Evolutionary conservation across 2,888 invertebrate genomes (phyloP).

Genomic region (Raillietiella orientalis): DNA sequence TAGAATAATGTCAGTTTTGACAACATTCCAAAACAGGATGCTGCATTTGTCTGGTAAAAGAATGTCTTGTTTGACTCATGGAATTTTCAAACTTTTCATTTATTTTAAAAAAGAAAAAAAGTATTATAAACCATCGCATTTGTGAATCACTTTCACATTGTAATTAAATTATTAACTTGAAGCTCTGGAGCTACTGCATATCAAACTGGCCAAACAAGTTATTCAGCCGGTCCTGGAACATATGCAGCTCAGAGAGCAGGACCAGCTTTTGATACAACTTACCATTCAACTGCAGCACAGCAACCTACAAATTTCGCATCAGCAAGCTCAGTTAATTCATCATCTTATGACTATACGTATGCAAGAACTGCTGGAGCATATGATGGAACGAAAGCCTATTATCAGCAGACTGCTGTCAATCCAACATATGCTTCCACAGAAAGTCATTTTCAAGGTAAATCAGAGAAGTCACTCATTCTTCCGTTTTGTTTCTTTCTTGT

Average conservation of each 20-base stretch:
- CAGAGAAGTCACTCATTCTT: neutral
- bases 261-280: conserved; percentile 6
- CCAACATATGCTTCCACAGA: conserved; percentile 24
- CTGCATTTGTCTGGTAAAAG: too few relatives aligned
- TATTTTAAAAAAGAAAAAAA: too few relatives aligned
- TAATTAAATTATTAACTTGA: too few relatives aligned
- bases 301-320: too few relatives aligned
- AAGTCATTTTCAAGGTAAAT: conserved; percentile 13
- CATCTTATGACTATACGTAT: conserved; percentile 30
- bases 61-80: too few relatives aligned
- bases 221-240: conserved; percentile 45
- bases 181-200: conserved; percentile 51
- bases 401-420: conserved; percentile 42
- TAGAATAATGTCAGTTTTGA: too few relatives aligned
- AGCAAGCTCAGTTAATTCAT: too few relatives aligned
- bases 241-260: conserved; percentile 45
- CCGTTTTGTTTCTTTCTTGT: neutral
- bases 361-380: conserved; percentile 27
- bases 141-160: too few relatives aligned
- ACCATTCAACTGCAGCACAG: conserved; percentile 11
- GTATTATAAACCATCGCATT: too few relatives aligned
- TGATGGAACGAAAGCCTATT: conserved; percentile 49
- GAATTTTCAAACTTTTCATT: too few relatives aligned
- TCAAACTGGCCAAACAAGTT: conserved; percentile 46
- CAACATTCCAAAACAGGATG: too few relatives aligned